Percentiles rank a stretch among this genome's conserved stretches.
Conservation (phyloP, 1,140 invertebrate genomes). For the Heliothis virescens region DNA sequence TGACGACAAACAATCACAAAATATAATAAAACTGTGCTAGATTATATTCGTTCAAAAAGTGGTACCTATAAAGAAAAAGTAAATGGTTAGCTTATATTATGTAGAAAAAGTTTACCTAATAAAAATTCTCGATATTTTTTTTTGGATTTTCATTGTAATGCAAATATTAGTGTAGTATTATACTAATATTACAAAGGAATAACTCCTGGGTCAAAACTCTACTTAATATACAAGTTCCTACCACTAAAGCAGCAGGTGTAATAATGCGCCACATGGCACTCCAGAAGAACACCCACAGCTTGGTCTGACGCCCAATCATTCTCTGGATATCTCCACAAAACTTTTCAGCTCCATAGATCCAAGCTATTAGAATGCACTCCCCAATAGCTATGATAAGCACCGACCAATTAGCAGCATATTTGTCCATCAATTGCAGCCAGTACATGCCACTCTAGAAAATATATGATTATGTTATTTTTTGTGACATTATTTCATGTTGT, state of each 20-base stretch:
- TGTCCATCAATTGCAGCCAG: slow-evolving; percentile 94
- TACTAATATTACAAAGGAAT: too few species aligned
- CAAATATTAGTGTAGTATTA: too few species aligned
- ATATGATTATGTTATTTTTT: slow-evolving; percentile 14
- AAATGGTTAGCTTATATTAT: too few species aligned
- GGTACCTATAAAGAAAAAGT: background rate
- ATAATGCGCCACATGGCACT: slow-evolving; percentile 92
- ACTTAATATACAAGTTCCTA: slow-evolving; percentile 62
- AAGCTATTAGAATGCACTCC: slow-evolving; percentile 92
- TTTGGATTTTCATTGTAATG: too few species aligned
- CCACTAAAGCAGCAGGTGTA: slow-evolving; percentile 91
- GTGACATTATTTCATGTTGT: too few species aligned
- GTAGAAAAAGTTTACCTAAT: too few species aligned
- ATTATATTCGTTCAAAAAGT: background rate
- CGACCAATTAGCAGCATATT: slow-evolving; percentile 95
- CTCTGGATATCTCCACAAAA: slow-evolving; percentile 92
- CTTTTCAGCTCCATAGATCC: slow-evolving; percentile 93
- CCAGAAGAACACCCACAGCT: slow-evolving; percentile 92
- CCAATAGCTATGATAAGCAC: slow-evolving; percentile 93
- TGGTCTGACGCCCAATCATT: slow-evolving; percentile 92
- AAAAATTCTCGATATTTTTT: too few species aligned
- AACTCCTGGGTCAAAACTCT: too few species aligned
- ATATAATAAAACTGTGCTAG: background rate
- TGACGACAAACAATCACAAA: slow-evolving; percentile 68
- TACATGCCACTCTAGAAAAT: slow-evolving; percentile 91